phyloP scores from a whole-genome alignment of 2,888 invertebrate species.

The Pyrocoelia pectoralis region DNA sequence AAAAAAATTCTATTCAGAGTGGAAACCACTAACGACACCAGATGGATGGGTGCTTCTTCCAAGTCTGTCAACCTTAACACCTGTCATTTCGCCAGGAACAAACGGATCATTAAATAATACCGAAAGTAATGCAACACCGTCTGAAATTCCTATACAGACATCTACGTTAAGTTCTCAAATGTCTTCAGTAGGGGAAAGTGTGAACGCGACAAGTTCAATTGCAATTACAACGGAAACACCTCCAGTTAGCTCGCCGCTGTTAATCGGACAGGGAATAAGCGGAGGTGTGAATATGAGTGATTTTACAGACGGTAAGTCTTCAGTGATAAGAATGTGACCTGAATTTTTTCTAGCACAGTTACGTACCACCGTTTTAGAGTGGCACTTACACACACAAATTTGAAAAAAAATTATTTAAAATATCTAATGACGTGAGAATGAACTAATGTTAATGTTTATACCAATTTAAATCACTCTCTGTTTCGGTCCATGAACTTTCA shows the following conservation, averaged over 20 bases:
- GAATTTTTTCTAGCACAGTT: too few relatives aligned
- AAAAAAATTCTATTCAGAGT: conserved; percentile 50
- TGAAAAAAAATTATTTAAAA: too few relatives aligned
- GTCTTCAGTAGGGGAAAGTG: conserved; percentile 13
- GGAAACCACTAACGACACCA: conserved; percentile 71
- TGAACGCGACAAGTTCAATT: conserved; percentile 16
- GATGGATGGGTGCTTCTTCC: conserved; percentile 72
- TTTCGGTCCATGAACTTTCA: conserved; percentile 56
- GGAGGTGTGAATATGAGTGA: conserved; percentile 56
- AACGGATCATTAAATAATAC: conserved; percentile 44
- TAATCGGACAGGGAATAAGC: conserved; percentile 16
- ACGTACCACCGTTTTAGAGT: too few relatives aligned
- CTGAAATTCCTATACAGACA: conserved; percentile 44
- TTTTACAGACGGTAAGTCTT: conserved; percentile 55
- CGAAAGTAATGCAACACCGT: conserved; percentile 46
- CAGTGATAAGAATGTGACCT: too few relatives aligned
- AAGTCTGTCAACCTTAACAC: conserved; percentile 45
- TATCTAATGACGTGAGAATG: too few relatives aligned
- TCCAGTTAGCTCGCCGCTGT: conserved; percentile 37
- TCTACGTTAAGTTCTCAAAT: conserved; percentile 42
- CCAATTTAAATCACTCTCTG: conserved; percentile 27
- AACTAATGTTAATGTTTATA: conserved; percentile 5
- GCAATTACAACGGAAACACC: conserved; percentile 9
- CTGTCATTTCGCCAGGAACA: conserved; percentile 23
- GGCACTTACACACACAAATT: too few relatives aligned